Base-by-base conservation (phyloP, 2,113 vertebrate species). In the Otus sunia region DNA sequence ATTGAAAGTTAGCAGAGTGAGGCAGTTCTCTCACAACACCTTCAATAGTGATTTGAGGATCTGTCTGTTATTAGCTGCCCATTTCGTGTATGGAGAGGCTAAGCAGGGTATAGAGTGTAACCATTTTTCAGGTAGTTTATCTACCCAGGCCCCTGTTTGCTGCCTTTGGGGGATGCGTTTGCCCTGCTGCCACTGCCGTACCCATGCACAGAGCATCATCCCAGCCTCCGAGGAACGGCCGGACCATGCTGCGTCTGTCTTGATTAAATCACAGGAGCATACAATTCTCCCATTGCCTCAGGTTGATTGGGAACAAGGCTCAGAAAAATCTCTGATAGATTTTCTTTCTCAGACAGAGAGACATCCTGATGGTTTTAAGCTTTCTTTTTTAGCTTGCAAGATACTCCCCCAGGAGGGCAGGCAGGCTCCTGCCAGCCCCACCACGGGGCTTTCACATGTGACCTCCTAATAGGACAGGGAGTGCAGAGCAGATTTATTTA, bases 1-100 rank as follows among this genome's bases (percentile, higher is more conserved):
- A 97, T 96, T 96, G 97, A 55, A 90, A 97, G 94, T 90, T 80
- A 97, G 91, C 90, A 95, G 97, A 97, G 94, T 96, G 97, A 95
- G 88, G 97, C 96, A 84, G 81, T 26, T 94, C 96, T 89, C 94
- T 94, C 95, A 71, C 94, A 92, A 56, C 94, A 77, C 80, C 94
- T 85, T 97, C 97, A 88, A 75, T 43, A 79, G 88, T 2, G 10
- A 89, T 97, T 91, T 86, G 89, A 84, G 86, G 92, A 90, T 75
- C 71, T 96, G 96, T 67, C 96, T 96, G 93, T 72, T 52, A 86
- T 83, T 58, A 92, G 92, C 83, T 50, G 63, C 56, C 79, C 69
- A 26, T 84, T 96, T 86, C 2, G 1, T n/a, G 83, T 43, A 7
- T 0, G 4, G 79, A 59, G 92, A 77, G 66, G 56, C 82, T 62